Conservation (phyloP, 2,888 invertebrate species). For the Isoperla grammatica region DNA sequence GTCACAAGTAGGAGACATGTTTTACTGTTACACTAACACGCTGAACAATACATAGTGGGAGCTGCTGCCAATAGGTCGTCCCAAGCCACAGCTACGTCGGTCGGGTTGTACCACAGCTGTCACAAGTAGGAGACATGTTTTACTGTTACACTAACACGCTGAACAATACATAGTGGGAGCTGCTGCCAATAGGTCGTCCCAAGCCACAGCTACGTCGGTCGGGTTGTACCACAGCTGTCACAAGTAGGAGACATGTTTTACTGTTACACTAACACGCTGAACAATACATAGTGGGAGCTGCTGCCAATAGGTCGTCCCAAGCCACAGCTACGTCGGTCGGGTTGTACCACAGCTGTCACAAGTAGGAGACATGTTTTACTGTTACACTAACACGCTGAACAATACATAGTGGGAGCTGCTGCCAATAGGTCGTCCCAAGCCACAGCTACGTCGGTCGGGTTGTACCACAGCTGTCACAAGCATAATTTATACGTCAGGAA, state of each 20-base stretch:
- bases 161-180: conserved; percentile 38
- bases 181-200: conserved; percentile 43
- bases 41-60: conserved; percentile 37
- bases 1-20: too few relatives aligned
- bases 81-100: conserved; percentile 45
- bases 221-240: conserved; percentile 67
- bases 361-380: too few relatives aligned
- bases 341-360: conserved; percentile 69
- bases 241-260: too few relatives aligned
- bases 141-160: too few relatives aligned
- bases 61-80: conserved; percentile 40
- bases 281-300: conserved; percentile 37
- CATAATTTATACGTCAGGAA: too few relatives aligned
- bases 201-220: conserved; percentile 42
- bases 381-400: too few relatives aligned
- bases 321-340: conserved; percentile 43
- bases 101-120: conserved; percentile 66
- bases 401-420: conserved; percentile 37
- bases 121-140: too few relatives aligned
- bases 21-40: too few relatives aligned
- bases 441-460: conserved; percentile 41
- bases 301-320: conserved; percentile 45
- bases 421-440: conserved; percentile 47
- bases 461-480: conserved; percentile 71
- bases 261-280: too few relatives aligned